A percentile compares a stretch with the other conserved stretches of the same genome.
These are phyloP conservation scores for Melanargia galathea DNA, from an alignment of 2,888 invertebrate species.

Conservation along the genomic window DNA sequence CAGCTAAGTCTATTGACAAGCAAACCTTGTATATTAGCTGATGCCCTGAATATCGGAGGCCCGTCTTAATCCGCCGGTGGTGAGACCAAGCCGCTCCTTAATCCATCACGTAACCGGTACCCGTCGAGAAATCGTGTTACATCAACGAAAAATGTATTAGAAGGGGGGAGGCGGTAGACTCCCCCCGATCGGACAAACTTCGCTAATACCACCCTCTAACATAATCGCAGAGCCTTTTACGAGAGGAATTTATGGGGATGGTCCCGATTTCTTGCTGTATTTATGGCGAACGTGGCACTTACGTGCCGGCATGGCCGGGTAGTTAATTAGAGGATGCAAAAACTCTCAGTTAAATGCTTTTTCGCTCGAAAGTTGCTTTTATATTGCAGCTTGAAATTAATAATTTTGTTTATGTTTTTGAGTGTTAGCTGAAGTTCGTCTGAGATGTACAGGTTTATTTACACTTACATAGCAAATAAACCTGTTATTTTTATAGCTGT, in stretches of 20 bases:
- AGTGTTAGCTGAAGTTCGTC: conserved; percentile 14
- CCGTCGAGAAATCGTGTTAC: conserved; percentile 83
- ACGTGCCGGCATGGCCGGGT: conserved; percentile 69
- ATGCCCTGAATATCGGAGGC: conserved; percentile 76
- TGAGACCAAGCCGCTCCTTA: conserved; percentile 74
- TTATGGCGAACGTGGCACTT: conserved; percentile 76
- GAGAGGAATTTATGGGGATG: conserved; percentile 82
- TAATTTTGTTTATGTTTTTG: conserved; percentile 27
- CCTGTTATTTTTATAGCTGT: neutral
- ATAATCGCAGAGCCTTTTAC: conserved; percentile 82
- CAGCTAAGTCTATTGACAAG: conserved; percentile 71
- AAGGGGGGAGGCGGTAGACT: conserved; percentile 62
- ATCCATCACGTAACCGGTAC: conserved; percentile 83
- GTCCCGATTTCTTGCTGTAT: conserved; percentile 80
- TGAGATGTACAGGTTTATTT: neutral
- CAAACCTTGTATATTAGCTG: conserved; percentile 77
- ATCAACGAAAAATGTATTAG: conserved; percentile 84
- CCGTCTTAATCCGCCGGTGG: conserved; percentile 75
- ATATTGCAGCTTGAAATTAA: conserved; percentile 24
- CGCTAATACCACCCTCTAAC: conserved; percentile 82
- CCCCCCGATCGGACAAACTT: conserved; percentile 80
- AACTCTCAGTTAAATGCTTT: conserved; percentile 47
- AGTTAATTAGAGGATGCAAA: conserved; percentile 75
- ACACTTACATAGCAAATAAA: neutral
- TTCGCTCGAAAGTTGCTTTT: conserved; percentile 27